Evolutionary conservation across 2,113 vertebrate genomes (phyloP).

Genomic region (Cynopterus brachyotis): DNA sequence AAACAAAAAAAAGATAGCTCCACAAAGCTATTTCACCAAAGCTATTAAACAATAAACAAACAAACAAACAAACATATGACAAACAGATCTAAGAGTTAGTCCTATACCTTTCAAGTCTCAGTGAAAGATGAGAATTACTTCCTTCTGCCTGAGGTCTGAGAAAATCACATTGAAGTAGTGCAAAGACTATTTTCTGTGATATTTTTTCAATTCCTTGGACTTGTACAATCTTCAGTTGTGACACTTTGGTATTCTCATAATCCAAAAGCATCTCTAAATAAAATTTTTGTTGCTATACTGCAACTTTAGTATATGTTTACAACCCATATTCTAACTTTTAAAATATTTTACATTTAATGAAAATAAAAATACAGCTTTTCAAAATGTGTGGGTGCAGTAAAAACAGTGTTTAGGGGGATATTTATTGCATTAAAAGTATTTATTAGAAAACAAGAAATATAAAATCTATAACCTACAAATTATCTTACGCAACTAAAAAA

Average conservation of each 20-base stretch:
- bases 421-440: background rate
- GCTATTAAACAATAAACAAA: background rate
- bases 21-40: background rate
- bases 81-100: slow-evolving; percentile 1
- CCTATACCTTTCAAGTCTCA: background rate
- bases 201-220: background rate
- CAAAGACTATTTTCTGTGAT: background rate
- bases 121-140: slow-evolving; percentile 12
- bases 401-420: background rate
- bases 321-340: background rate
- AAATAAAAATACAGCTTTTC: background rate
- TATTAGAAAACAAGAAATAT: background rate
- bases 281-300: background rate
- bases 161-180: background rate
- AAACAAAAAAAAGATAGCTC: background rate
- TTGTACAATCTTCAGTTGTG: background rate
- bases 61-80: background rate
- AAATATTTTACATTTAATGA: background rate
- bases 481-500: background rate
- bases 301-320: background rate
- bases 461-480: background rate
- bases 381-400: background rate
- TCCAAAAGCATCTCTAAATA: background rate
- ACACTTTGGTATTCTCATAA: background rate
- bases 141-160: slow-evolving; percentile 8